phyloP scores from a whole-genome alignment of 2,797 vertebrate species.

The Channa striata region DNA sequence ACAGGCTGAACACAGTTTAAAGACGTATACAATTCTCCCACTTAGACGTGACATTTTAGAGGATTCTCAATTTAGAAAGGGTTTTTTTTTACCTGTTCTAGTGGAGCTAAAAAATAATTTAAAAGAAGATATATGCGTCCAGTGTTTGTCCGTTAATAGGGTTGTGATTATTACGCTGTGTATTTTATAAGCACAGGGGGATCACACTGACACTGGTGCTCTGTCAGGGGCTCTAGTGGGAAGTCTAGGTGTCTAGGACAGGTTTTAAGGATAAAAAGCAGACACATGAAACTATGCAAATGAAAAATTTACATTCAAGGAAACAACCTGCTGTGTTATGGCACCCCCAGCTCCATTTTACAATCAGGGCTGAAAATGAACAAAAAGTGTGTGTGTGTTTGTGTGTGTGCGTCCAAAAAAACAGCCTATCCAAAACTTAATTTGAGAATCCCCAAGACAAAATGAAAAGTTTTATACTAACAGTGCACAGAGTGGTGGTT shows the following conservation, averaged over 20 bases:
- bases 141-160: conserved; percentile 19
- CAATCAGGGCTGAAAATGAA: neutral
- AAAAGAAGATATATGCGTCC: conserved; percentile 6
- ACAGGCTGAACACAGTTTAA: conserved; percentile 30
- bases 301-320: conserved; percentile 2
- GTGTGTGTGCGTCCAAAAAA: too few relatives aligned
- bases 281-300: conserved; percentile 14
- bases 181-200: conserved; percentile 11
- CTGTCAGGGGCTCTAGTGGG: neutral
- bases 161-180: neutral
- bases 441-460: neutral
- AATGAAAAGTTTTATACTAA: neutral
- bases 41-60: conserved; percentile 42
- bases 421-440: too few relatives aligned
- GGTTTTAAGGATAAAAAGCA: conserved; percentile 15
- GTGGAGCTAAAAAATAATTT: conserved; percentile 14
- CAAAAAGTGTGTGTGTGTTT: too few relatives aligned
- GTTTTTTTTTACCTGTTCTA: conserved; percentile 27
- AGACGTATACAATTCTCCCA: conserved; percentile 14
- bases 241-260: conserved; percentile 5
- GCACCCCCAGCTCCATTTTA: neutral
- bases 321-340: neutral
- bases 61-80: conserved; percentile 32
- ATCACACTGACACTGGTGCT: conserved; percentile 11
- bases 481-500: neutral